Evolutionary conservation across 1,140 invertebrate genomes (phyloP).

Genomic region (Aphelenchoides fujianensis): DNA sequence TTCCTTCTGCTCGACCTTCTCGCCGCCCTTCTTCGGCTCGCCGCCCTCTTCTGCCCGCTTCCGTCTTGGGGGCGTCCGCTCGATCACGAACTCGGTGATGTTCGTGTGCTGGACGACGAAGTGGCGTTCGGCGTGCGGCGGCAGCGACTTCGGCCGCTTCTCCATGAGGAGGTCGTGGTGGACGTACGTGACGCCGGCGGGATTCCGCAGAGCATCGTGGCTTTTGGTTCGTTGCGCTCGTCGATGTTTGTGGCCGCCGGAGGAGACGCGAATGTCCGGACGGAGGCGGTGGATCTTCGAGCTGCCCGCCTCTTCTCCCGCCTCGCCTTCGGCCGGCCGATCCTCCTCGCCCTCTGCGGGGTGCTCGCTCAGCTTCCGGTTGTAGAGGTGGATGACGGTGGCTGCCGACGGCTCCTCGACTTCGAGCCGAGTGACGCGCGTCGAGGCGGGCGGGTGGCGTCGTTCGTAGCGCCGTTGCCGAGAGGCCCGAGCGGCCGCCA

Average conservation of each 20-base stretch:
- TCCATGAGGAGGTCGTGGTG: constrained; percentile 2
- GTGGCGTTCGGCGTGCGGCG: not conserved
- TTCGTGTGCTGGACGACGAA: not conserved
- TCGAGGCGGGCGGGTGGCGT: not conserved
- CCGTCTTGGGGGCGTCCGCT: not conserved
- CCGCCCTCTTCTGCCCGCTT: not conserved
- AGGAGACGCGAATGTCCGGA: not conserved
- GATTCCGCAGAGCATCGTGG: too few relatives aligned
- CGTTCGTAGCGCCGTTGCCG: not conserved
- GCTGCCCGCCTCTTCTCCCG: not conserved
- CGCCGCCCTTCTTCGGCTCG: not conserved
- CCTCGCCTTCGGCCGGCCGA: not conserved
- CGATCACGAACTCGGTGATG: constrained; percentile 6
- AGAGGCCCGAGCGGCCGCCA: not conserved
- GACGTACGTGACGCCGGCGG: not conserved
- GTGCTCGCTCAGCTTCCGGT: not conserved
- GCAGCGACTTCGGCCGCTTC: not conserved
- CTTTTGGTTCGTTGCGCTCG: not conserved
- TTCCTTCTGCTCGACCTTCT: not conserved
- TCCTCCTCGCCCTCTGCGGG: not conserved
- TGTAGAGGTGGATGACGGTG: not conserved
- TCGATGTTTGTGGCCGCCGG: not conserved
- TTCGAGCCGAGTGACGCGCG: not conserved
- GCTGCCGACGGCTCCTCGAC: not conserved
- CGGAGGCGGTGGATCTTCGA: not conserved